Conservation (phyloP, 1,140 invertebrate species). For the Drosophila triauraria region DNA sequence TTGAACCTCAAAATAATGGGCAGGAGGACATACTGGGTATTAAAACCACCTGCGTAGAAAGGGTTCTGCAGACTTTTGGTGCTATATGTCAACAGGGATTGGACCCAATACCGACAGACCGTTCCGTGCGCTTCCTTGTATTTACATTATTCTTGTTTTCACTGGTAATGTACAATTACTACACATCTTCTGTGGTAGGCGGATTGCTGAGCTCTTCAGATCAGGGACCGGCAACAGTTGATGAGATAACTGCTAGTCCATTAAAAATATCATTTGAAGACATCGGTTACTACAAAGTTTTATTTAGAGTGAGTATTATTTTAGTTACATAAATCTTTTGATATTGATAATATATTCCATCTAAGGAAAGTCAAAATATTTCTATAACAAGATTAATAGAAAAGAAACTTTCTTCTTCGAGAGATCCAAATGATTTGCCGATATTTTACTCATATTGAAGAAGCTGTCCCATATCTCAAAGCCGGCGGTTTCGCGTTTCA, state of each 20-base stretch:
- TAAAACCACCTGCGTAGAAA: conserved; percentile 45
- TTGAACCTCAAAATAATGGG: not conserved
- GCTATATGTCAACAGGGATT: conserved; percentile 77
- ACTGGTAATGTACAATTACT: conserved; percentile 80
- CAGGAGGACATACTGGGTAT: not conserved
- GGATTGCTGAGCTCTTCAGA: conserved; percentile 72
- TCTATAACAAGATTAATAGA: conserved; percentile 53
- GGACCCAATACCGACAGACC: conserved; percentile 60
- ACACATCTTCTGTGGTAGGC: conserved; percentile 82
- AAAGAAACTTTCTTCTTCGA: conserved; percentile 52
- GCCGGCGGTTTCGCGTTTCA: conserved; percentile 76
- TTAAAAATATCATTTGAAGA: conserved; percentile 80
- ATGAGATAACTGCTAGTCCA: conserved; percentile 67
- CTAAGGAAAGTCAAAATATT: conserved; percentile 58
- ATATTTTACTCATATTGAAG: conserved; percentile 74
- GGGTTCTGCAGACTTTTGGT: conserved; percentile 59
- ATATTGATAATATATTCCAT: not conserved
- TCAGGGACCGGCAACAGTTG: conserved; percentile 66
- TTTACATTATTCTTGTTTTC: conserved; percentile 75
- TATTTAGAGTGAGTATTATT: conserved; percentile 67
- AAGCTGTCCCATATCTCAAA: conserved; percentile 75
- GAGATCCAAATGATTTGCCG: conserved; percentile 53
- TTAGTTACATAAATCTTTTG: not conserved
- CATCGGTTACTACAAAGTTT: conserved; percentile 81
- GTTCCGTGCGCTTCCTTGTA: conserved; percentile 65